Conservation (phyloP, 2,888 invertebrate species). For the Pandemis heparana region DNA sequence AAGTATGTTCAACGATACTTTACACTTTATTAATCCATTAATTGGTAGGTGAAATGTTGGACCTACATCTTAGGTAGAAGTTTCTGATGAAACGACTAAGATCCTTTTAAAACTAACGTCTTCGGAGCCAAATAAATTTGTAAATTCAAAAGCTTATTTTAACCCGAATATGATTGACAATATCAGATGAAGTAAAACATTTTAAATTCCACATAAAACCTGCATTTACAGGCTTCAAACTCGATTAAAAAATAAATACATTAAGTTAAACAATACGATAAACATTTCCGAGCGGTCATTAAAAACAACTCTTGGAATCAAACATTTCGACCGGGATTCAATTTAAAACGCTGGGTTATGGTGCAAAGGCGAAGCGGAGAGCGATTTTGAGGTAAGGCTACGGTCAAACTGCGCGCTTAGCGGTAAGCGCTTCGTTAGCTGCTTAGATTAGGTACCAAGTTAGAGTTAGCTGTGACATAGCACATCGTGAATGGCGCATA, state of each 20-base stretch:
- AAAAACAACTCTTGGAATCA: constrained; percentile 54
- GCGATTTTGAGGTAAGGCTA: background rate
- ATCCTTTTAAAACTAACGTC: too few species aligned
- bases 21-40: too few species aligned
- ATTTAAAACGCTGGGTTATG: constrained; percentile 53
- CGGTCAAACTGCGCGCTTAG: background rate
- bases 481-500: too few species aligned
- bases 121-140: too few species aligned
- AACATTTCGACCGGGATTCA: constrained; percentile 56
- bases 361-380: constrained; percentile 1
- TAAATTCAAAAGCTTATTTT: background rate
- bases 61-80: too few species aligned
- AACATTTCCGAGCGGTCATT: constrained; percentile 52
- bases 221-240: constrained; percentile 33
- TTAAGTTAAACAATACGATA: constrained; percentile 44
- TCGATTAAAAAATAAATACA: constrained; percentile 43
- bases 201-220: constrained; percentile 35
- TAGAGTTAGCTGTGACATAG: too few species aligned
- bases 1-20: too few species aligned
- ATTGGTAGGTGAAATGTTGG: too few species aligned
- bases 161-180: background rate
- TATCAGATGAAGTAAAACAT: constrained; percentile 1
- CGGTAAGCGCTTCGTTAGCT: too few species aligned
- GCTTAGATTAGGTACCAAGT: too few species aligned
- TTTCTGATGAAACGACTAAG: too few species aligned